Base-by-base conservation (phyloP, 1,140 invertebrate species). In the Sitophilus oryzae region DNA sequence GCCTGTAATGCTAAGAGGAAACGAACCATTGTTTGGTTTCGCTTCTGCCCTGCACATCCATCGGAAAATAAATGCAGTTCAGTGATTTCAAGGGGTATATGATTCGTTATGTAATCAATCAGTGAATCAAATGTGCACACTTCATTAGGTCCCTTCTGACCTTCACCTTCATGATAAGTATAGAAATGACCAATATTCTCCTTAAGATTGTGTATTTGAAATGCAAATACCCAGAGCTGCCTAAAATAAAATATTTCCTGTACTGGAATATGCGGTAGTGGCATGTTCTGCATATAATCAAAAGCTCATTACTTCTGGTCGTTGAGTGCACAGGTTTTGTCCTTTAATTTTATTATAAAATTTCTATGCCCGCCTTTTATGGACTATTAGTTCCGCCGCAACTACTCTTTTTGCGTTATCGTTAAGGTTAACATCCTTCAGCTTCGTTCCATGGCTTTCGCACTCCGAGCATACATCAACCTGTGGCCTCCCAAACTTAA, bases 261-360 rank as follows among this genome's bases (percentile, higher is more conserved):
- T n/a, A n/a, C n/a, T n/a, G 48, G 53, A 18, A 60, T 49, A 41
- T 38, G n/a, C 4, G 46, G 43, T 25, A 60, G 25, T 11, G 56
- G 59, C 25, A 71, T 38, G 58, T 68, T 70, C 47, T 67, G 61
- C 66, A 70, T 70, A 50, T 54, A 71, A 62, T 70, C 69, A 49
- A 71, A 66, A 45, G 50, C 49, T 57, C 35, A 62, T 37, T 9
- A 51, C 18, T 60, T 38, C 30, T 57, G 47, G 34, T 59, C 52
- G 21, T 57, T 36, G 20, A 56, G 58, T 16, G 51, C 56, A 61
- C 43, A 50, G 56, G 47, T 48, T 44, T 37, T 41, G 15, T 47
- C 58, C 40, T 54, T 60, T 57, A 53, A 56, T 53, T 58, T 56
- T 60, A 47, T 44, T 64, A 55, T 64, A 65, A 60, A 66, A 66